Percentiles rank a stretch among this genome's conserved stretches.
Evolutionary conservation across 1,140 invertebrate genomes (phyloP).

Genomic region (Neodiprion pinetum): DNA sequence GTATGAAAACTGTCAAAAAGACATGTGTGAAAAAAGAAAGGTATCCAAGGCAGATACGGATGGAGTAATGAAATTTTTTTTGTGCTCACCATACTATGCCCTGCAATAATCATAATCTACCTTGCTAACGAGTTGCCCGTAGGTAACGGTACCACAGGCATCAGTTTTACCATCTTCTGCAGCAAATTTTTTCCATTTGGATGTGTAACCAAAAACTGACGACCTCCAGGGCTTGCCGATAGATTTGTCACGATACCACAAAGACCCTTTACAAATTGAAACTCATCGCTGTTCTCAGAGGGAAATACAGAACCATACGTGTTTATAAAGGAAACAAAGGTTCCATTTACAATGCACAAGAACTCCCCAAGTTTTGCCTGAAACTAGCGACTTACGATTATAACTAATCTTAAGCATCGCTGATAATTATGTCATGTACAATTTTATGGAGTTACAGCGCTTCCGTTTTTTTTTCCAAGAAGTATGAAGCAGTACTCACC

Average conservation of each 20-base stretch:
- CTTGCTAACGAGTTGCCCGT: constrained; percentile 41
- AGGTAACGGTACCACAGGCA: constrained; percentile 40
- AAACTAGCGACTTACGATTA: constrained; percentile 31
- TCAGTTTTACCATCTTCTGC: constrained; percentile 40
- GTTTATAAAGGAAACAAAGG: constrained; percentile 53
- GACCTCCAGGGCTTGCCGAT: constrained; percentile 48
- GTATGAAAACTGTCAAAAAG: no score
- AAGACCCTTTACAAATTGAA: constrained; percentile 54
- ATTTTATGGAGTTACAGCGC: constrained; percentile 4
- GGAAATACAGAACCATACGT: constrained; percentile 47
- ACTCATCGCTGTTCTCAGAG: constrained; percentile 46
- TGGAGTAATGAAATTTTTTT: no score
- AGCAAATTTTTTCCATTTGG: constrained; percentile 48
- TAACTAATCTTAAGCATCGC: constrained; percentile 8
- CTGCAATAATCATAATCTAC: constrained; percentile 21
- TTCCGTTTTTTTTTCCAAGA: background rate
- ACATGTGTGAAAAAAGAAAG: no score
- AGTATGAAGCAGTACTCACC: constrained; percentile 34
- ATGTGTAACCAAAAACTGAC: constrained; percentile 52
- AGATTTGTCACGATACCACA: constrained; percentile 56
- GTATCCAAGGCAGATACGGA: no score
- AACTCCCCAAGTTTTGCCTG: constrained; percentile 53
- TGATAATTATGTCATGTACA: constrained; percentile 8
- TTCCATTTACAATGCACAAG: constrained; percentile 50
- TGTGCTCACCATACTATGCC: no score